phyloP scores from a whole-genome alignment of 2,888 invertebrate species.

The Platycnemis pennipes region DNA sequence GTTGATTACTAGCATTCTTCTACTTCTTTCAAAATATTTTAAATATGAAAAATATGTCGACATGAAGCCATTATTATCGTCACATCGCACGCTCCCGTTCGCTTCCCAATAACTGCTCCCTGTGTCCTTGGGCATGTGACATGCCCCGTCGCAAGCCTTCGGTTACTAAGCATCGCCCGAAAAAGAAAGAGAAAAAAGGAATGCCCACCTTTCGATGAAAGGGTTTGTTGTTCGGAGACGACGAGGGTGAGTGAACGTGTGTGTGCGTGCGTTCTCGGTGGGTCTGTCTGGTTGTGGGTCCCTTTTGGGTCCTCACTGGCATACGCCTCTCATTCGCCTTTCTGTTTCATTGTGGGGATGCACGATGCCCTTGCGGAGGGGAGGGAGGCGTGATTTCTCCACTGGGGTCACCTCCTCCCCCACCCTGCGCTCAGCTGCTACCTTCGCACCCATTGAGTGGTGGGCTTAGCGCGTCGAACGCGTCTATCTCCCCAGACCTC shows the following conservation, averaged over 20 bases:
- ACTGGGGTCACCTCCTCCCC: background rate
- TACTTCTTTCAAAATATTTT: too few relatives aligned
- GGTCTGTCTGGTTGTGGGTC: background rate
- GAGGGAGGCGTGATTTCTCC: background rate
- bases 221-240: background rate
- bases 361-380: background rate
- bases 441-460: background rate
- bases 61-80: too few relatives aligned
- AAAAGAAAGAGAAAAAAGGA: background rate
- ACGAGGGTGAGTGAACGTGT: background rate
- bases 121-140: background rate
- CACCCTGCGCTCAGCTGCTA: background rate
- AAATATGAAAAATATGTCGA: too few relatives aligned
- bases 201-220: background rate
- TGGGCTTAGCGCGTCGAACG: background rate
- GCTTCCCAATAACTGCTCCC: background rate
- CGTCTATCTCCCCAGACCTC: background rate
- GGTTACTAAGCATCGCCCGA: background rate
- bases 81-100: too few relatives aligned
- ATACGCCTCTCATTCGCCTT: background rate
- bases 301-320: background rate
- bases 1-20: too few relatives aligned
- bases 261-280: background rate
- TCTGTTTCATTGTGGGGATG: constrained; percentile 13
- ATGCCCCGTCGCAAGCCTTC: background rate